Base-by-base conservation (phyloP, 2,113 vertebrate species). In the Rhodinocichla rosea region DNA sequence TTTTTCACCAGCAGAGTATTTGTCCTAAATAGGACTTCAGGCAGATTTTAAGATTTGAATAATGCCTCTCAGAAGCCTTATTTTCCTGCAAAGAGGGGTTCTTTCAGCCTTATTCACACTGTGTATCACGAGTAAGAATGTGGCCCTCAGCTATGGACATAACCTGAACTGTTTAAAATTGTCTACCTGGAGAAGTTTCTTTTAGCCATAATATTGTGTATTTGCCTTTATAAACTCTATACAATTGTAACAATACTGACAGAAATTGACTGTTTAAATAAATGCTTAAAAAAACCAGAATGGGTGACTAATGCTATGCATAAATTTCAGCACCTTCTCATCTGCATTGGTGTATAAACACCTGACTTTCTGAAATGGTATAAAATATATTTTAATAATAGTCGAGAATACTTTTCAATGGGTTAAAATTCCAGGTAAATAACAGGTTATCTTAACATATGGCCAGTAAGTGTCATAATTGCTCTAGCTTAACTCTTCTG, bases 241-340 rank as follows among this genome's bases (percentile, higher is more conserved):
- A 15, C 2, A 71, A 12, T 30, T 33, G 23, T 44, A 88, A 44
- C 14, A 64, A 19, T 40, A 32, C 5, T 33, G 79, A 55, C 4
- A 68, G 26, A 90, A 79, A 45, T 33, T 30, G 8, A 37, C 23
- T 71, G 30, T 70, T 85, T 79, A 71, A 90, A 63, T 49, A 75
- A 79, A 26, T 47, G 45, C 19, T 63, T 15, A 2, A 42, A 40
- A 90, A 75, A 67, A 15, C 0, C 0, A 77, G n/a, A 65, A 62
- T 7, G 44, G 6, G 4, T 81, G 27, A 56, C 19, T 68, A 83
- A 68, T 0, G 0, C 7, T 32, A 5, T 21, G 7, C 5, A 13
- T 14, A 49, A 10, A 62, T 69, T 83, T 88, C n/a, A 39, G 19
- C 19, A 65, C 6, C 23, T 89, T 88, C 40, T 83, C 13, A 13